phyloP scores from a whole-genome alignment of 2,113 vertebrate genomes.

The Melospiza georgiana region DNA sequence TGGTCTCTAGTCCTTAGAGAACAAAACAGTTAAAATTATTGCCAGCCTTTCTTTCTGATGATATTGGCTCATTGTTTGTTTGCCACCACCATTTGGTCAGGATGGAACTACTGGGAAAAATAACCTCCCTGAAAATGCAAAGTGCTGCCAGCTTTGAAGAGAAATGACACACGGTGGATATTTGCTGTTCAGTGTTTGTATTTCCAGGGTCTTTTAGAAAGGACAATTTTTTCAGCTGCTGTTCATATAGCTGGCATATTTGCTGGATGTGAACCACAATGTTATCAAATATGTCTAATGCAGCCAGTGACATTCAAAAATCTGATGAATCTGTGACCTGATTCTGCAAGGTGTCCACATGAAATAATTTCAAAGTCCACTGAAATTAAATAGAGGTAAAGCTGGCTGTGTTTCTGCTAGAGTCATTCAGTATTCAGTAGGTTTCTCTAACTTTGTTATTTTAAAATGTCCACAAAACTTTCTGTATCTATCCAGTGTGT shows the following conservation, averaged over 20 bases:
- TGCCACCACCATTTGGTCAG: slow-evolving; percentile 43
- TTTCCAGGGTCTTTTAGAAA: slow-evolving; percentile 15
- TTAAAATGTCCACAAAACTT: neutral
- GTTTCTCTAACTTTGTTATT: neutral
- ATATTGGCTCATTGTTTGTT: slow-evolving; percentile 31
- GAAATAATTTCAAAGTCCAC: neutral
- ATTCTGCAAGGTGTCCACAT: neutral
- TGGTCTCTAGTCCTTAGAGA: neutral
- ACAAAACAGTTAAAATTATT: slow-evolving; percentile 26
- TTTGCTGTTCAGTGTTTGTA: slow-evolving; percentile 30
- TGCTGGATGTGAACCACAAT: neutral
- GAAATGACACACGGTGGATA: neutral
- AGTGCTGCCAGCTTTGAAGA: slow-evolving; percentile 31
- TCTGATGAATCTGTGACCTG: neutral
- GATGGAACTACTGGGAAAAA: slow-evolving; percentile 49
- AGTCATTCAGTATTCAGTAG: neutral
- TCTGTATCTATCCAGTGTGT: neutral
- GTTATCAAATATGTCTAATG: neutral
- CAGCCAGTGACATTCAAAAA: slow-evolving; percentile 40
- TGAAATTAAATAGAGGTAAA: neutral
- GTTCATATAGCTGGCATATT: neutral
- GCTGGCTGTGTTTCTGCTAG: neutral
- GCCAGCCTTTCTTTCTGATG: slow-evolving; percentile 20
- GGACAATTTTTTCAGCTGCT: neutral
- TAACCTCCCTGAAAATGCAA: slow-evolving; percentile 41